Evolutionary conservation across 2,113 vertebrate species (phyloP), one percentile per base, ranked within the genome.

Genomic region (Mugil cephalus): DNA sequence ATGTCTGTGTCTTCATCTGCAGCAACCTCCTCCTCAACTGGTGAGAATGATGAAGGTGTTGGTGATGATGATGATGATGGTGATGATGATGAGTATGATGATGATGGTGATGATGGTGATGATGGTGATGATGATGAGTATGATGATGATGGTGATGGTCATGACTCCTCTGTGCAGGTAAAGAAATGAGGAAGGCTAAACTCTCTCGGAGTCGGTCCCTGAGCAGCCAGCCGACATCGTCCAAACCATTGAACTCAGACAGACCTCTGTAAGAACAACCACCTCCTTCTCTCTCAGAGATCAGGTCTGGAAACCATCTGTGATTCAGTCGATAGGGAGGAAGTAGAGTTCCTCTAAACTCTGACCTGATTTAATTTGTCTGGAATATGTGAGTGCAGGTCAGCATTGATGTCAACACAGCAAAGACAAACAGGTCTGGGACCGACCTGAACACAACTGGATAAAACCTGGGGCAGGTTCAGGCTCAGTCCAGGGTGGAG

Each of bases 121-220:
- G 53, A 35, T 51, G 15, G 10, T 74, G 46, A 18, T 52, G 43
- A 30, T 46, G 19, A n/a, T 47, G 1, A 13, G 36, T 43, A 36
- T 47, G 43, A 14, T 42, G 46, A 46, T 51, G 48, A 38, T 55
- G 55, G 36, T 24, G 10, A 13, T 67, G 42, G 24, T 62, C 43
- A 24, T 40, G n/a, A 15, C 8, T 83, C 40, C 42, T 71, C 7
- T 65, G 52, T 93, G 66, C 82, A 96, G 96, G 95, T 82, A 98
- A 97, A 93, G 97, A 97, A 90, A 94, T 93, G 81, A 96, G 95
- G 91, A 97, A 96, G 88, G 95, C 95, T 69, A 98, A 98, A 91
- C 84, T 98, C 85, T 94, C 95, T 55, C 94, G 97, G 86, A 98
- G 97, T 85, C 96, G 97, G 14, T 98, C 97, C 45, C 96, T 98